Base-by-base conservation (phyloP, 1,140 invertebrate genomes). In the Drosophila eugracilis region DNA sequence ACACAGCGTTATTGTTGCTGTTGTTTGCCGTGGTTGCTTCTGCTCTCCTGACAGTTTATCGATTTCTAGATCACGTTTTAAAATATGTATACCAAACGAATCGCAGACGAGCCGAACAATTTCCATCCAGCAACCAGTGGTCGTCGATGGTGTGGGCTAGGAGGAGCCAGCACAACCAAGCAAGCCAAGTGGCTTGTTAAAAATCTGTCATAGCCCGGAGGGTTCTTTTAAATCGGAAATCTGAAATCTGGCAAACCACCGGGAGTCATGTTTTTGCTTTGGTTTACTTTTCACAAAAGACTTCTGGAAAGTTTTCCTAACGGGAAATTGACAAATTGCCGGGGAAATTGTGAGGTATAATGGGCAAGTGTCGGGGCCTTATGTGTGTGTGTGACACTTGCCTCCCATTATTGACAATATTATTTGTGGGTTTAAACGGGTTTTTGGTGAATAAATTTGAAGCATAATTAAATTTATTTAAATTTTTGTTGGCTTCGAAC, bases 1-100 rank as follows among this genome's bases (percentile, higher is more conserved):
- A 70, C 14, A n/a, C 30, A 45, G 44, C 41, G 15, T 42, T 22
- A 36, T 39, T 41, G 24, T 59, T 54, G 55, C 32, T 12, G 10
- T 12, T n/a, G n/a, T n/a, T n/a, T n/a, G n/a, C n/a, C 49, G 49
- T 37, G n/a, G 3, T 37, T 12, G 53, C 28, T 62, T 47, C 17
- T 14, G 37, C 62, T 60, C 66, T 50, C 49, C 49, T 53, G 49
- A 54, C 63, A 60, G 47, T 44, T 71, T 86, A 80, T 86, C 76
- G 81, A 78, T 80, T 86, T 80, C 74, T 71, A 86, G 77, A 81
- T 78, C 74, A 60, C 74, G 42, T 53, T 80, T 80, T 48, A 66
- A 78, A 81, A 57, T 62, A 52, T 15, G 41, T 52, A 60, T 74
- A 57, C 36, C 54, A 53, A 67, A 77, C 58, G 75, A 72, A 81